phyloP scores from a whole-genome alignment of 2,888 invertebrate genomes.

The Platynereis dumerilii region DNA sequence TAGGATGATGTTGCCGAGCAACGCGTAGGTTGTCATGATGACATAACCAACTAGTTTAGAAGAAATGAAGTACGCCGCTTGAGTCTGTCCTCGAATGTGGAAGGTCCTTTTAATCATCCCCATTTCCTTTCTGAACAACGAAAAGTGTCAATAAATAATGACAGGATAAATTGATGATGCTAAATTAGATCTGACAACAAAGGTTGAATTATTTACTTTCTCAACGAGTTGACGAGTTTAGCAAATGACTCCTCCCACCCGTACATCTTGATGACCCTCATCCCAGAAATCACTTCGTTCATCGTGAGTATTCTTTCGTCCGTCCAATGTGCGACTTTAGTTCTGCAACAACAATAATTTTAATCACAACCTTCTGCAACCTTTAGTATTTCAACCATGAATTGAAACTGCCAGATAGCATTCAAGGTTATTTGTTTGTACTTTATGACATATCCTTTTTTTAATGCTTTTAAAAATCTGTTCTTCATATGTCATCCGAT shows the following conservation, averaged over 20 bases:
- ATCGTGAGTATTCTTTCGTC: slow-evolving; percentile 89
- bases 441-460: too few species aligned
- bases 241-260: slow-evolving; percentile 90
- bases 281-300: slow-evolving; percentile 92
- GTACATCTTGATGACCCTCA: slow-evolving; percentile 96
- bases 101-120: background rate
- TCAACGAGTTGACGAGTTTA: slow-evolving; percentile 65
- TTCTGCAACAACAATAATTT: slow-evolving; percentile 68
- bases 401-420: too few species aligned
- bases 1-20: slow-evolving; percentile 72
- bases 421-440: too few species aligned
- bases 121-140: background rate
- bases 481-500: too few species aligned
- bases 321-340: slow-evolving; percentile 81
- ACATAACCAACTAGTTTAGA: background rate
- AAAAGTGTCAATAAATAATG: background rate
- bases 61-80: background rate
- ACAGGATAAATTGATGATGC: too few species aligned
- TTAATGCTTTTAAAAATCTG: too few species aligned
- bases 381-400: too few species aligned
- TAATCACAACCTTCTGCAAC: too few species aligned
- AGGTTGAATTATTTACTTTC: slow-evolving; percentile 68
- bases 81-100: slow-evolving; percentile 2
- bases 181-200: too few species aligned
- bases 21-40: slow-evolving; percentile 63